Conservation (phyloP, 2,113 vertebrate species). For the Orientallactaga bullata region DNA sequence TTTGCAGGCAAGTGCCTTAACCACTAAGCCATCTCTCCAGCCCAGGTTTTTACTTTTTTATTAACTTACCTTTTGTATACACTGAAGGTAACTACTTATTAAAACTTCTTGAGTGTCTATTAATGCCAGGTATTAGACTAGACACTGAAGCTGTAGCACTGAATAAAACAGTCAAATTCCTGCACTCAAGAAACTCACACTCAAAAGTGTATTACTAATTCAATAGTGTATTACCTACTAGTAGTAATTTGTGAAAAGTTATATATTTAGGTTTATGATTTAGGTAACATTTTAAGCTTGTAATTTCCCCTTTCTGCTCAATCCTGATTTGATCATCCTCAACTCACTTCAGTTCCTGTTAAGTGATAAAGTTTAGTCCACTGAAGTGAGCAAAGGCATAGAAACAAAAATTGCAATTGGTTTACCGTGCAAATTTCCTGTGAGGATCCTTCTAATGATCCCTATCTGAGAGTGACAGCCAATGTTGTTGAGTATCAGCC, state of each 20-base stretch:
- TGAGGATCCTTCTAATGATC: not conserved
- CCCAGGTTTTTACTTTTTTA: not conserved
- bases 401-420: not conserved
- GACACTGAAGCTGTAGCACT: not conserved
- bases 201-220: not conserved
- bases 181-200: not conserved
- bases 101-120: not conserved
- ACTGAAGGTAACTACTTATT: not conserved
- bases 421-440: not conserved
- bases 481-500: not conserved
- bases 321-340: not conserved
- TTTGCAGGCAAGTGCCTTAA: too few relatives aligned
- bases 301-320: not conserved
- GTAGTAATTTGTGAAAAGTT: conserved; percentile 5
- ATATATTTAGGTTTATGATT: not conserved
- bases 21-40: too few relatives aligned
- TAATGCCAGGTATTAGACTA: not conserved
- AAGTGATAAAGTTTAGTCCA: not conserved
- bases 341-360: not conserved
- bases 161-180: not conserved
- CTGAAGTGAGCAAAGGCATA: not conserved
- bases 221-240: not conserved
- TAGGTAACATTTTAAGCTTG: not conserved
- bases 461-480: not conserved
- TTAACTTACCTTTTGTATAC: not conserved